Evolutionary conservation across 2,113 vertebrate genomes (phyloP).

Genomic region (Grus americana): DNA sequence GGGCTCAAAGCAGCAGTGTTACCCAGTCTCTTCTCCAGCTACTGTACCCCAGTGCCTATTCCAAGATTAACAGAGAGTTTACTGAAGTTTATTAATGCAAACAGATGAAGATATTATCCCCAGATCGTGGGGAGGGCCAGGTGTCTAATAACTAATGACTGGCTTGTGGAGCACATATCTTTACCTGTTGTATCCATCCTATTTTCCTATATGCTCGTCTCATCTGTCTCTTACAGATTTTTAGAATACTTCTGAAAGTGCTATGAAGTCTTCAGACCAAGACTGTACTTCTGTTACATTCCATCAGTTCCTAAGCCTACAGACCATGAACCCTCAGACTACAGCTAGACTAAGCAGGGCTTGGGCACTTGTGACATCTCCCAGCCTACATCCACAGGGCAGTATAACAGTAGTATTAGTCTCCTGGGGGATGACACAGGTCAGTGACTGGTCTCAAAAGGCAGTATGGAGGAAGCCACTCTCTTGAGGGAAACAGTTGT

Average conservation of each 20-base stretch:
- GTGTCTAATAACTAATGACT: not conserved
- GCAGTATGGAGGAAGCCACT: not conserved
- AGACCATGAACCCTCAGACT: not conserved
- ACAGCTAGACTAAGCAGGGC: not conserved
- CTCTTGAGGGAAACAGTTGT: not conserved
- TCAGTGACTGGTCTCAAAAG: not conserved
- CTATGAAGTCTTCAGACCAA: not conserved
- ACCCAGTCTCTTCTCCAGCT: not conserved
- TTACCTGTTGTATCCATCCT: not conserved
- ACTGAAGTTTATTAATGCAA: not conserved
- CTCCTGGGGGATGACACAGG: not conserved
- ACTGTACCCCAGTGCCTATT: not conserved
- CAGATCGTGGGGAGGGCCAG: not conserved
- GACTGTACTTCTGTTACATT: not conserved
- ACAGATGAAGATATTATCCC: not conserved
- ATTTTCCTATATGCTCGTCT: not conserved
- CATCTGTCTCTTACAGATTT: not conserved
- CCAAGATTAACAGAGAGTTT: not conserved
- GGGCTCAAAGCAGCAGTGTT: not conserved
- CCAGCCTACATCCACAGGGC: not conserved
- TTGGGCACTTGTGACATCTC: not conserved
- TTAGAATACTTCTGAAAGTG: not conserved
- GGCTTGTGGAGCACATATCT: not conserved
- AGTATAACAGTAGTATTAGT: not conserved
- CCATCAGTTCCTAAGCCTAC: not conserved